A percentile compares a stretch with the other conserved stretches of the same genome.
phyloP scores from a whole-genome alignment of 2,113 vertebrate species.

The Gallinago media region DNA sequence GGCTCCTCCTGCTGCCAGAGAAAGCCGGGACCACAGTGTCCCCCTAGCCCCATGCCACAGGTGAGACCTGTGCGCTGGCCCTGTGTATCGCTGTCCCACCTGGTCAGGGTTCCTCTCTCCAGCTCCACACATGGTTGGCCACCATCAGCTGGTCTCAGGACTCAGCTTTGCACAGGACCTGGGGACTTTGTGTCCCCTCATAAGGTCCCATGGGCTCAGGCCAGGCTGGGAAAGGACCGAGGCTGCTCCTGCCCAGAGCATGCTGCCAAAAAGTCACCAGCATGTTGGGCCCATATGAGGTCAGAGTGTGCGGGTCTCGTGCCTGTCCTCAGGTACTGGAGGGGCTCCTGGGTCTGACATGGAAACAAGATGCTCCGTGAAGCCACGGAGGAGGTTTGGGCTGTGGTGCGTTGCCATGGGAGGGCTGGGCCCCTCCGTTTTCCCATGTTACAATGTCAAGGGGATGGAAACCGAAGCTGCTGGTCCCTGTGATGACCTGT shows the following conservation, averaged over 20 bases:
- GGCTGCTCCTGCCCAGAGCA: not conserved
- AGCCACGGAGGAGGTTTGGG: rapidly evolving
- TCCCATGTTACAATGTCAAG: rapidly evolving
- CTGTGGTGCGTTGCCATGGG: rapidly evolving
- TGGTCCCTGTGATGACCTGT: not conserved
- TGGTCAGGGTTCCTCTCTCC: not conserved
- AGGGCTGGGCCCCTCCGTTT: not conserved
- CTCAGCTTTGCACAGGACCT: rapidly evolving
- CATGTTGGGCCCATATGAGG: not conserved
- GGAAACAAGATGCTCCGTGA: rapidly evolving
- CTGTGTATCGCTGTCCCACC: rapidly evolving
- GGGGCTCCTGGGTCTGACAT: rapidly evolving
- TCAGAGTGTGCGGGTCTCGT: rapidly evolving
- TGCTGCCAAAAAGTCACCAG: rapidly evolving
- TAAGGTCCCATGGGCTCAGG: not conserved
- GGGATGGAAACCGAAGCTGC: not conserved
- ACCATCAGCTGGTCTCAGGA: not conserved
- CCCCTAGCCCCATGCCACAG: rapidly evolving
- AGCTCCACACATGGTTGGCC: not conserved
- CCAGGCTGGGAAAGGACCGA: not conserved
- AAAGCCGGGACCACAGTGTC: not conserved
- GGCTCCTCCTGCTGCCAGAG: not conserved
- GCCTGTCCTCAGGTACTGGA: not conserved
- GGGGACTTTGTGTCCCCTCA: not conserved
- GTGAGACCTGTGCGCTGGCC: not conserved